A percentile compares a stretch with the other conserved stretches of the same genome.
Evolutionary conservation across 2,797 vertebrate species (phyloP).

Genomic region (Crenuchus spilurus): DNA sequence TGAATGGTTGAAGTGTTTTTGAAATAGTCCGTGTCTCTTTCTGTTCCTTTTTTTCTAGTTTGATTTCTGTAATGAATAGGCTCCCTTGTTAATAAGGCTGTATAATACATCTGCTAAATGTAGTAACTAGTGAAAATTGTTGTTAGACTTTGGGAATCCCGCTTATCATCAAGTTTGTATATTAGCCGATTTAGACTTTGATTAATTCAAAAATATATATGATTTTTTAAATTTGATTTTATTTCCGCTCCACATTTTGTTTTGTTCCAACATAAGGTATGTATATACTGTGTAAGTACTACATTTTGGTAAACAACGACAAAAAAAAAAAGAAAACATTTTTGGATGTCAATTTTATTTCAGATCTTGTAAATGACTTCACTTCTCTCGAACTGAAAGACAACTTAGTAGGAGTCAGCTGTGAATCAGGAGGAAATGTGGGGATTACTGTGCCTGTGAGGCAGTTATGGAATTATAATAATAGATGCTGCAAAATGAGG

Average conservation of each 20-base stretch:
- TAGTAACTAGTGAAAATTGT: conserved; percentile 82
- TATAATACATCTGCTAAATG: conserved; percentile 85
- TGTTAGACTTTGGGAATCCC: conserved; percentile 79
- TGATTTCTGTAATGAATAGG: conserved; percentile 63
- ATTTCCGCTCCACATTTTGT: conserved; percentile 55
- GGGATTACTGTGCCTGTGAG: conserved; percentile 46
- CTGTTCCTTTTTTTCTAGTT: conserved; percentile 59
- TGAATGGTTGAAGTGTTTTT: conserved; percentile 59
- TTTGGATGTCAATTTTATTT: conserved; percentile 69
- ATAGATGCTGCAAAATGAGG: conserved; percentile 40
- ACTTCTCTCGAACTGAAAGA: conserved; percentile 60
- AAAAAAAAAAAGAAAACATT: conserved; percentile 67
- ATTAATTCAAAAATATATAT: conserved; percentile 65
- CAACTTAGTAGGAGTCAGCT: conserved; percentile 44
- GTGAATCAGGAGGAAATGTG: conserved; percentile 33
- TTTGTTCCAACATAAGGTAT: conserved; percentile 70
- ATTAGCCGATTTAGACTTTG: conserved; percentile 78
- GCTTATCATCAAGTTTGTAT: conserved; percentile 82
- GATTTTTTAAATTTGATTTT: conserved; percentile 57
- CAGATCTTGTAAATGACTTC: conserved; percentile 61
- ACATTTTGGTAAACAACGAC: conserved; percentile 67
- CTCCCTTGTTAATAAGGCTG: conserved; percentile 74
- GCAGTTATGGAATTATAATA: conserved; percentile 13
- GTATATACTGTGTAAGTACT: conserved; percentile 81
- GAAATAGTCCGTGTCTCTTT: conserved; percentile 57